These are phyloP conservation scores for Scopus umbretta DNA, from an alignment of 2,113 vertebrate genomes.

Conservation along the genomic window DNA sequence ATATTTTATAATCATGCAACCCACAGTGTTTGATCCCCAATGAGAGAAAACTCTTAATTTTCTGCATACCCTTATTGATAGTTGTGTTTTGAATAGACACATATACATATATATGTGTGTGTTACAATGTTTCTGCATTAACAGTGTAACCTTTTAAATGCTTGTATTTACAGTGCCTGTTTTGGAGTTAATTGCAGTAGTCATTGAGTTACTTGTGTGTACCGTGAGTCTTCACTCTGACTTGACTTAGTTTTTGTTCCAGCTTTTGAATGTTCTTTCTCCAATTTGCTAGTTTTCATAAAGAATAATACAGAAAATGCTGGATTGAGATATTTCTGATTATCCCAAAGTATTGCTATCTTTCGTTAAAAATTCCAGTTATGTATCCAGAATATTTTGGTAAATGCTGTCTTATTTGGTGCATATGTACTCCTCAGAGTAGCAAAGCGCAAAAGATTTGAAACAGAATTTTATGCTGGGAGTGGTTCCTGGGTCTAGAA, in stretches of 20 bases:
- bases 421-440: background rate
- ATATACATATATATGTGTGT: background rate
- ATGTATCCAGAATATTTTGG: background rate
- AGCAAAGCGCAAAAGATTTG: background rate
- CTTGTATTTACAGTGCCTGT: background rate
- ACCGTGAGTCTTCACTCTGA: background rate
- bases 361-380: background rate
- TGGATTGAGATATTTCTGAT: background rate
- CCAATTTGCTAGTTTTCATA: background rate
- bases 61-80: background rate
- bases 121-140: background rate
- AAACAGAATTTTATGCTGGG: background rate
- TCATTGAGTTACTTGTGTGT: background rate
- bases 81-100: background rate
- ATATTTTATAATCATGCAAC: background rate
- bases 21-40: background rate
- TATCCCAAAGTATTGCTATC: background rate
- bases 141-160: background rate
- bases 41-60: background rate
- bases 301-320: background rate
- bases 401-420: background rate
- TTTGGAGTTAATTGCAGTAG: background rate
- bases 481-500: background rate
- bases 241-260: background rate
- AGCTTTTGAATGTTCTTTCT: background rate